Base-by-base conservation (phyloP, 2,797 vertebrate genomes). In the Calcarius lapponicus region DNA sequence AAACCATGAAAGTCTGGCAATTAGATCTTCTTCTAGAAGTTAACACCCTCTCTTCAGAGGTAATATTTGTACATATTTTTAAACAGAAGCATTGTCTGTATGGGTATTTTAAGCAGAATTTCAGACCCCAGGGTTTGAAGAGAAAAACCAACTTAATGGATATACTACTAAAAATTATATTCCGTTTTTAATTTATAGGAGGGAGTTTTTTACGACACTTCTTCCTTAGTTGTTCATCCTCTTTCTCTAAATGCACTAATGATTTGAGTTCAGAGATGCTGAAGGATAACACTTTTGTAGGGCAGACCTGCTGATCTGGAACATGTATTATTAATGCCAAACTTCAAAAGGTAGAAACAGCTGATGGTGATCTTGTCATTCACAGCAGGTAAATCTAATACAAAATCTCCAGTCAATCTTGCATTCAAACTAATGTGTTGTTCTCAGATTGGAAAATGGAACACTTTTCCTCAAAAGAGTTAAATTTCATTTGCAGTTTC, bases 321-420 rank as follows among this genome's bases (percentile, higher is more conserved):
- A 42, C 1, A 0, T 1, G 0, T 14, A 22, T 51, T 72, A 58
- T 69, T 71, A 88, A 84, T 29, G 25, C 6, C 26, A 57, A n/a
- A 60, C n/a, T 58, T 80, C 36, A 73, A 26, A 83, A 90, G 18
- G 34, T 1, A 58, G 28, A 32, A 84, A 56, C 8, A 76, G 28
- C 26, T 87, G n/a, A 5, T 71, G 26, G 4, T 17, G 19, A 29
- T 21, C 25, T 61, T 86, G 64, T 20, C 9, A 62, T 34, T 31
- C 34, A 70, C 56, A 70, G 34, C 20, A 47, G 31, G 15, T 66
- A 31, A 65, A 54, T 66, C 73, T 74, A 71, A 78, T 32, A 36
- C 5, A 48, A 70, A 76, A 24, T 51, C 2, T 67, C n/a, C 47
- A 47, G 43, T 50, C 43, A n/a, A 13, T 34, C 21, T 82, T 92